Evolutionary conservation across 2,113 vertebrate species (phyloP), one percentile per base, ranked within the genome.

Genomic region (Brachypteracias leptosomus): DNA sequence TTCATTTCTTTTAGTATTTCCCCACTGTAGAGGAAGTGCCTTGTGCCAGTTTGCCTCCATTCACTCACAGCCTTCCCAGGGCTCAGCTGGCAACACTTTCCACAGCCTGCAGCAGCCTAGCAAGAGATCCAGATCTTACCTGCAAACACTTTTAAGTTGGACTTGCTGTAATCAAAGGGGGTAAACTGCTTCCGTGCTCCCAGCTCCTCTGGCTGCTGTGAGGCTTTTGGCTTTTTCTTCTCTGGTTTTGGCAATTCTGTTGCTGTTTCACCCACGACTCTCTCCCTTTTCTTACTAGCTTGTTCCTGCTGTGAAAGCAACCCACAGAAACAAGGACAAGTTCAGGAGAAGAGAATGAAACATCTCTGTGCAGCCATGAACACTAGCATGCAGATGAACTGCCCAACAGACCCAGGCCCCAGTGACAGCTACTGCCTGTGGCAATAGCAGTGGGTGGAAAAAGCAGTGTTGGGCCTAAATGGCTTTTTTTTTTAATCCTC

Each of bases 81-180:
- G 68, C 88, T 84, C 85, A 61, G 49, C 72, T 88, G 76, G 52
- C 51, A 88, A 85, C 26, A 6, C 42, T 93, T 91, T 77, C 67
- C 55, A 79, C 81, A 68, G 68, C 8, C 1, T 52, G 68, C 44
- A 94, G 92, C 88, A 33, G 61, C 40, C 21, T 0, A n/a, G 14
- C 17, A 16, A 65, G 62, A 82, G 52, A 54, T 52, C 16, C 44
- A 38, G 8, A 72, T 49, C 98, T 95, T 96, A 99, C 99, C 99
- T 61, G 99, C 97, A 96, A 99, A 99, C 70, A 99, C 98, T 96
- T 98, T 98, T 91, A 99, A 98, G 95, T 99, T 98, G 10, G 99
- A 98, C 92, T 99, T 98, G 97, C 98, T 99, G 97, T 99, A 99
- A 97, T 99, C 99, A 7, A 98, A 99, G 9, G 99, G 99, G 18